Evolutionary conservation across 2,888 invertebrate species (phyloP).

Genomic region (Lasius fuliginosus): DNA sequence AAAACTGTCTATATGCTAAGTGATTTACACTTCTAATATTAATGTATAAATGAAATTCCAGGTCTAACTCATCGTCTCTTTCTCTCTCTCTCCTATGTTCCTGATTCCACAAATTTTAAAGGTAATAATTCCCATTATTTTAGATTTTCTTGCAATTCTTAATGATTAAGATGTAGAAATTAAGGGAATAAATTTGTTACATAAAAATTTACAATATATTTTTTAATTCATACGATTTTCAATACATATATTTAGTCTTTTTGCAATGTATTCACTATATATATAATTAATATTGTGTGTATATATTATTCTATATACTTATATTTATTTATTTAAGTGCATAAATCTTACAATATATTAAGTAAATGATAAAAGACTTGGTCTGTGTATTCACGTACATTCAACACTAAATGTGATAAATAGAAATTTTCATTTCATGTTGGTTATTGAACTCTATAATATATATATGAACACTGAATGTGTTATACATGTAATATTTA

Average conservation of each 20-base stretch:
- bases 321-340: conserved; percentile 1
- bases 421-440: not conserved
- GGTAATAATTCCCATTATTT: not conserved
- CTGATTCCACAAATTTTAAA: not conserved
- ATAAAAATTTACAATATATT: conserved; percentile 52
- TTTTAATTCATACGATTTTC: conserved; percentile 49
- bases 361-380: not conserved
- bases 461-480: not conserved
- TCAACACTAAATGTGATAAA: conserved; percentile 14
- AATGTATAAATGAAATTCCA: conserved; percentile 15
- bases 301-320: conserved; percentile 22
- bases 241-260: conserved; percentile 30
- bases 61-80: not conserved
- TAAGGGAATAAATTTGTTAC: not conserved
- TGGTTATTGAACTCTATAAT: not conserved
- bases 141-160: not conserved
- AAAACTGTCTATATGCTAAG: conserved; percentile 74
- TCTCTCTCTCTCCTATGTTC: not conserved
- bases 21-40: conserved; percentile 9
- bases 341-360: conserved; percentile 11
- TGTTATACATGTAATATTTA: not conserved
- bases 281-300: not conserved
- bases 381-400: not conserved
- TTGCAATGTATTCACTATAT: not conserved
- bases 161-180: not conserved